Conservation (phyloP, 2,113 vertebrate genomes). For the Sigmodon hispidus region DNA sequence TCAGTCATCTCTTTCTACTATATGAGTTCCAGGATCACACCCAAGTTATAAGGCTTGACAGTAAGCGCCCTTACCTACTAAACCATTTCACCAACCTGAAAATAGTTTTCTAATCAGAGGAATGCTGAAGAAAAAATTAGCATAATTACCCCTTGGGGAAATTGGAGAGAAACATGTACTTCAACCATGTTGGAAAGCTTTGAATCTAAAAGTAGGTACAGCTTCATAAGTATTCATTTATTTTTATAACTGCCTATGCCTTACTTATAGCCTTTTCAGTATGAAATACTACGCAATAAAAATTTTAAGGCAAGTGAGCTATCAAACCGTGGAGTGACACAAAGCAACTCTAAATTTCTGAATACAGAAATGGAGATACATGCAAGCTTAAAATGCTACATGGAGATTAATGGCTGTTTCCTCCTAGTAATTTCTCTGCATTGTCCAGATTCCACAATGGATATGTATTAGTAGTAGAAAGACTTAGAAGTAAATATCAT, state of each 20-base stretch:
- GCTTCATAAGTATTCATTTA: background rate
- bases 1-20: background rate
- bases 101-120: background rate
- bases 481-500: background rate
- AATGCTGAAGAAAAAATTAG: background rate
- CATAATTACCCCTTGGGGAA: background rate
- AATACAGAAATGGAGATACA: background rate
- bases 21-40: background rate
- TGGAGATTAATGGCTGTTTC: background rate
- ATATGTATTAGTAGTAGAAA: conserved; percentile 23
- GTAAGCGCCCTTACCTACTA: background rate
- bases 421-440: conserved; percentile 22
- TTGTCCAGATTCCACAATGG: conserved; percentile 47
- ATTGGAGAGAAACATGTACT: background rate
- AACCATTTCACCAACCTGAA: background rate
- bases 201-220: background rate
- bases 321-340: background rate
- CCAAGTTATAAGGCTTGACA: background rate
- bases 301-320: conserved; percentile 1
- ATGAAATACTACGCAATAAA: background rate
- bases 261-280: conserved; percentile 13
- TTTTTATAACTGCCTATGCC: background rate
- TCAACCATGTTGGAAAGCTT: background rate
- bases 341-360: conserved; percentile 12
- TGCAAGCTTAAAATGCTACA: background rate